Evolutionary conservation across 1,140 invertebrate species (phyloP).

Genomic region (Lordiphosa collinella): DNA sequence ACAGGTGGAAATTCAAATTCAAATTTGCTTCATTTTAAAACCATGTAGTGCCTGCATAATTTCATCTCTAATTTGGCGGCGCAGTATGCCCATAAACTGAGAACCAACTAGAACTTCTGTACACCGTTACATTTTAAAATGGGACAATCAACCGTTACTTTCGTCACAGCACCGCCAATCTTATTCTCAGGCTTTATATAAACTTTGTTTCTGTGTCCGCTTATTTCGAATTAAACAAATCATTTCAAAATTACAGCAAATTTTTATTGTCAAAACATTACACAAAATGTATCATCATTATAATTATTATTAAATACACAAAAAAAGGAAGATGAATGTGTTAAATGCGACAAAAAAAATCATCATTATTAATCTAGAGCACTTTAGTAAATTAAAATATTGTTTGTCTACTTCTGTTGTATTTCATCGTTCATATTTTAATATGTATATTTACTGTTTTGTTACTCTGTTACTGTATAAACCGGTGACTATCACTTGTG

Average conservation of each 20-base stretch:
- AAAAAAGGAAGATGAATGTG: conserved; percentile 47
- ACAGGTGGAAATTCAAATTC: too few species aligned
- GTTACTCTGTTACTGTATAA: conserved; percentile 32
- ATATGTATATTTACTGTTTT: not conserved
- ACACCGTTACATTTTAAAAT: too few species aligned
- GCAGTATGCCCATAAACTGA: too few species aligned
- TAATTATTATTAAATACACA: conserved; percentile 63
- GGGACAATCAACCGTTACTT: too few species aligned
- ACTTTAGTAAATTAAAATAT: conserved; percentile 38
- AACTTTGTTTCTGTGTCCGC: too few species aligned
- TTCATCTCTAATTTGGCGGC: too few species aligned
- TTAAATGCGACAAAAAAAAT: conserved; percentile 47
- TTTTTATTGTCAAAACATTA: conserved; percentile 70
- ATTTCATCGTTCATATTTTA: not conserved
- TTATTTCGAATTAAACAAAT: too few species aligned
- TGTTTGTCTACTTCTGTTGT: conserved; percentile 22
- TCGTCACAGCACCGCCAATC: too few species aligned
- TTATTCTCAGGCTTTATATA: too few species aligned
- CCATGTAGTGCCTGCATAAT: too few species aligned
- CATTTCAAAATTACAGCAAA: conserved; percentile 60
- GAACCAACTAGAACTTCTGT: too few species aligned
- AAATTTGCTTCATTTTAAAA: too few species aligned
- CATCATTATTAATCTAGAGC: conserved; percentile 21
- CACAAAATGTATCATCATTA: conserved; percentile 37
- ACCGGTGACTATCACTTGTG: conserved; percentile 51